These are phyloP conservation scores for Mormoops blainvillei DNA, from an alignment of 2,113 vertebrate species.

Conservation along the genomic window DNA sequence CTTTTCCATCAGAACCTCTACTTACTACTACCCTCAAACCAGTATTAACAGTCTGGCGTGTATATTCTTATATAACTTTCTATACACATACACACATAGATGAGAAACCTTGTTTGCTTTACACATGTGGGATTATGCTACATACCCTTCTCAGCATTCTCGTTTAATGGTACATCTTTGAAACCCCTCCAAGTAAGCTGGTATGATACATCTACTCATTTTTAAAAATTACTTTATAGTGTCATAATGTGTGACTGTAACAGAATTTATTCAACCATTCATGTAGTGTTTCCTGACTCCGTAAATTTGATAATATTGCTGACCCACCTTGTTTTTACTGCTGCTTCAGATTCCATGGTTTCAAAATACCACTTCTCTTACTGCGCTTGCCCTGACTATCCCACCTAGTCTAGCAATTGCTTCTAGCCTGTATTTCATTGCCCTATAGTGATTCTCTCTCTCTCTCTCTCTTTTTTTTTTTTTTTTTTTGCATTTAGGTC, in stretches of 20 bases:
- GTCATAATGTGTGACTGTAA: background rate
- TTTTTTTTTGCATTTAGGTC: slow-evolving; percentile 10
- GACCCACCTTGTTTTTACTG: background rate
- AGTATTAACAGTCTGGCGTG: background rate
- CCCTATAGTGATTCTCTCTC: slow-evolving; percentile 33
- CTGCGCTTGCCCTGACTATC: background rate
- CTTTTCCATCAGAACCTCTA: background rate
- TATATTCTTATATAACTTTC: background rate
- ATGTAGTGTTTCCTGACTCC: background rate
- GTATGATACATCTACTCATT: background rate
- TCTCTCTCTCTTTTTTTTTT: too few relatives aligned
- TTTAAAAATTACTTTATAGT: background rate
- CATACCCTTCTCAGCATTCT: background rate
- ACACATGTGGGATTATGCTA: background rate
- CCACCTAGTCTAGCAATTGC: background rate
- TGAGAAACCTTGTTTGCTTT: background rate
- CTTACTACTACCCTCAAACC: background rate
- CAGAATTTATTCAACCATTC: background rate
- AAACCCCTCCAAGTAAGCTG: background rate
- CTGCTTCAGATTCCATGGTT: background rate
- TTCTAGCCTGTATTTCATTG: slow-evolving; percentile 35
- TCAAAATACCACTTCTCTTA: background rate
- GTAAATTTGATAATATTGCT: background rate
- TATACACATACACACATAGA: background rate
- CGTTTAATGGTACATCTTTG: background rate